phyloP scores from a whole-genome alignment of 2,113 vertebrate species.

The Pycnonotus jocosus region DNA sequence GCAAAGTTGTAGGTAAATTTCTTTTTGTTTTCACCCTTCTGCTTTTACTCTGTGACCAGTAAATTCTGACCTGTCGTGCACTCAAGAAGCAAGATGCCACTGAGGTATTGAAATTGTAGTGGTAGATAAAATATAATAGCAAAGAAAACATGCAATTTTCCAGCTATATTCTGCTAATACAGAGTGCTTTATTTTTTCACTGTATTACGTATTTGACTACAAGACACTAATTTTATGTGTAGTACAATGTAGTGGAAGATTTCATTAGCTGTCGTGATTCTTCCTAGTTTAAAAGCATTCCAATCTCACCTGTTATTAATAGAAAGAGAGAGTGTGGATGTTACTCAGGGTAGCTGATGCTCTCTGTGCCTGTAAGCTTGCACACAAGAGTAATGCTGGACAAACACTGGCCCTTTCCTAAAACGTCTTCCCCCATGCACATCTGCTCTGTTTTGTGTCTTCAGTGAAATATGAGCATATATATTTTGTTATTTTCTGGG shows the following conservation, averaged over 20 bases:
- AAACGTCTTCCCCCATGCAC: accelerated
- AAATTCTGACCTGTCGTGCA: not conserved
- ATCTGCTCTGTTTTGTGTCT: not conserved
- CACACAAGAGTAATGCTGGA: not conserved
- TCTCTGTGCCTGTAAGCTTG: not conserved
- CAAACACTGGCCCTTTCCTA: accelerated
- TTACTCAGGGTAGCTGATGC: not conserved
- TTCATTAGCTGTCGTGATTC: not conserved
- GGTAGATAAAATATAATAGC: not conserved
- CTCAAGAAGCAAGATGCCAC: not conserved
- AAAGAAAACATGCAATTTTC: not conserved
- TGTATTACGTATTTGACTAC: not conserved
- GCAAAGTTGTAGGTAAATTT: not conserved
- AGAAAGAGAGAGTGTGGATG: not conserved
- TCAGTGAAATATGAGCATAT: not conserved
- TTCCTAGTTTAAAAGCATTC: not conserved
- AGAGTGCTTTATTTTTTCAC: not conserved
- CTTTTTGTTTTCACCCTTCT: not conserved
- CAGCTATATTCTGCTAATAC: not conserved
- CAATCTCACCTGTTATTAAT: not conserved
- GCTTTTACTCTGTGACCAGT: not conserved
- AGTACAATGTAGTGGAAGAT: not conserved
- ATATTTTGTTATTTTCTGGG: not conserved
- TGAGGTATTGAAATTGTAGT: not conserved
- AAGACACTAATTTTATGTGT: not conserved